A percentile compares a stretch with the other conserved stretches of the same genome.
Evolutionary conservation across 1,140 invertebrate genomes (phyloP).

Genomic region (Drosophila kepulauana): DNA sequence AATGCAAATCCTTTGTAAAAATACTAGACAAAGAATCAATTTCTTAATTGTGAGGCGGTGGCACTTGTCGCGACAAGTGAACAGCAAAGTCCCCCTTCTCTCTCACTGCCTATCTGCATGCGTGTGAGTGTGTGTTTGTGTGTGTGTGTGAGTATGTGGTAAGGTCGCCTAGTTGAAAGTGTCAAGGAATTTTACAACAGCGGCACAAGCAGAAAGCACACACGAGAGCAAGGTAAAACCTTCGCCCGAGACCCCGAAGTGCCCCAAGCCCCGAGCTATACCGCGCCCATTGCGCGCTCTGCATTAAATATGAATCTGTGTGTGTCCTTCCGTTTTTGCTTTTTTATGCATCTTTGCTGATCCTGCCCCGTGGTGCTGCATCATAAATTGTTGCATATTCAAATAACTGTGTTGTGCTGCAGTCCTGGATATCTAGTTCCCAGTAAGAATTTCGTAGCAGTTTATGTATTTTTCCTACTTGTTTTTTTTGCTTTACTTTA

Average conservation of each 20-base stretch:
- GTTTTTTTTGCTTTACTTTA: constrained; percentile 21
- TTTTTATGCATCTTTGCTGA: constrained; percentile 14
- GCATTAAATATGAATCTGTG: constrained; percentile 69
- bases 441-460: constrained; percentile 48
- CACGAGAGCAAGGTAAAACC: constrained; percentile 76
- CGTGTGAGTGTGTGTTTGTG: constrained; percentile 27
- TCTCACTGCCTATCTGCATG: constrained; percentile 8
- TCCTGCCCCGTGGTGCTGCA: constrained; percentile 52
- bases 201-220: constrained; percentile 32
- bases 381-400: constrained; percentile 76
- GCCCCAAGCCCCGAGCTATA: constrained; percentile 57
- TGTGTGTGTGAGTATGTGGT: constrained; percentile 60
- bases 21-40: constrained; percentile 77
- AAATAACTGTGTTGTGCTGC: constrained; percentile 43
- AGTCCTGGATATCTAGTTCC: constrained; percentile 29
- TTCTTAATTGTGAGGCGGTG: constrained; percentile 74
- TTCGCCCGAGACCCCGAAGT: constrained; percentile 59
- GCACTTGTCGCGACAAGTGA: constrained; percentile 60
- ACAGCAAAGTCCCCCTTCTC: constrained; percentile 9
- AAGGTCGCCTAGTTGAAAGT: constrained; percentile 76
- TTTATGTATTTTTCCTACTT: constrained; percentile 10
- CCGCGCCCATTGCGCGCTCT: constrained; percentile 78
- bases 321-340: constrained; percentile 37
- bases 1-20: constrained; percentile 75
- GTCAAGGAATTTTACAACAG: constrained; percentile 81